These are phyloP conservation scores for Rhinopomastus cyanomelas DNA, from an alignment of 2,113 vertebrate species.

Conservation along the genomic window DNA sequence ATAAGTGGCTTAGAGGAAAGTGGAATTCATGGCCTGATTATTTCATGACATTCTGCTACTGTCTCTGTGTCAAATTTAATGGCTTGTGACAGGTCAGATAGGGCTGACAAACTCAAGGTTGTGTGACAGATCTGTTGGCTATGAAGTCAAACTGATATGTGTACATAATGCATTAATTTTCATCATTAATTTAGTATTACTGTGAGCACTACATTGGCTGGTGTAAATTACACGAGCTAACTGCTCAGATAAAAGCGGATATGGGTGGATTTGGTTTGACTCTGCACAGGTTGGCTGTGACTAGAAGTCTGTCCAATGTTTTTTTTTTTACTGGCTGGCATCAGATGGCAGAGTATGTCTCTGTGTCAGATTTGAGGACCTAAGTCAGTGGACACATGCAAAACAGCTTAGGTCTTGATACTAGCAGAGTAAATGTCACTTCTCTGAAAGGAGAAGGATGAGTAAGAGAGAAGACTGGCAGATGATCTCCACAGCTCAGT, in stretches of 20 bases:
- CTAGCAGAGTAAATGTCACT: neutral
- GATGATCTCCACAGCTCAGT: neutral
- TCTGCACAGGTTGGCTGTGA: neutral
- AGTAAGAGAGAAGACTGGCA: neutral
- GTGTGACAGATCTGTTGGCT: constrained; percentile 8
- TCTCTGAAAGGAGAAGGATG: neutral
- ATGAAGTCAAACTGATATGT: constrained; percentile 39
- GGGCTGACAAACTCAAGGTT: neutral
- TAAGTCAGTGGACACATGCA: neutral
- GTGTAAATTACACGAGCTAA: constrained; percentile 36
- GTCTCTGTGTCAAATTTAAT: constrained; percentile 4
- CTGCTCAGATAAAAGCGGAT: constrained; percentile 35
- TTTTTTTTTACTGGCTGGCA: neutral
- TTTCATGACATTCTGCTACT: neutral
- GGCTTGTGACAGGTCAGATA: constrained; percentile 30
- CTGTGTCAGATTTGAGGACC: neutral
- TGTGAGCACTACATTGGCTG: constrained; percentile 2
- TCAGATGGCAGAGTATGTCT: neutral
- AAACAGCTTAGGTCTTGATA: neutral
- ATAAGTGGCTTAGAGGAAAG: neutral
- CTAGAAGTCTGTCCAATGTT: neutral
- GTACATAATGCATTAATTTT: constrained; percentile 30
- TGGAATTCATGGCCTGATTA: neutral
- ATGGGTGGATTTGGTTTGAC: constrained; percentile 42
- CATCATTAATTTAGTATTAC: constrained; percentile 39